Conservation (phyloP, 2,888 invertebrate species). For the Synergus itoensis region DNA sequence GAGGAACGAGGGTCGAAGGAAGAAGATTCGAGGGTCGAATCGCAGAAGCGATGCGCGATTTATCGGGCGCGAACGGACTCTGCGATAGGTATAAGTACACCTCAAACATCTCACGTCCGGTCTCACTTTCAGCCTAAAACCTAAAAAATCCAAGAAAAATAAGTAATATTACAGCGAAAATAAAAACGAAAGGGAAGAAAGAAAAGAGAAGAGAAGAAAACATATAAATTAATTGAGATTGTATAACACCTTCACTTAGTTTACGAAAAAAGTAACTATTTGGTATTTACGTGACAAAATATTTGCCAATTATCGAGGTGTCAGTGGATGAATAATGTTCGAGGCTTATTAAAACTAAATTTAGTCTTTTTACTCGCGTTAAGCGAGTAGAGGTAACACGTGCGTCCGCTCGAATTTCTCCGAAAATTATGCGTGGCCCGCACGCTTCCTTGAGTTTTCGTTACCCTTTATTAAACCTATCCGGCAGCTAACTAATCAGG, state of each 20-base stretch:
- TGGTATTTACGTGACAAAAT: constrained; percentile 1
- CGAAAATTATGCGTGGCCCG: constrained; percentile 62
- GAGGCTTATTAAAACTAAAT: constrained; percentile 24
- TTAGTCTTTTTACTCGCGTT: constrained; percentile 12
- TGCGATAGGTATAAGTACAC: constrained; percentile 26
- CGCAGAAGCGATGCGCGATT: constrained; percentile 47
- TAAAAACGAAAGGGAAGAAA: not conserved
- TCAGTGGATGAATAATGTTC: not conserved
- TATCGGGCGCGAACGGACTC: constrained; percentile 47
- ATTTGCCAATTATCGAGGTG: constrained; percentile 13
- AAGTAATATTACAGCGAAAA: not conserved
- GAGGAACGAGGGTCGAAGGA: constrained; percentile 51
- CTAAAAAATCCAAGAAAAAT: constrained; percentile 15
- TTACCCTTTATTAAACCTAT: constrained; percentile 60
- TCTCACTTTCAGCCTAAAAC: constrained; percentile 4
- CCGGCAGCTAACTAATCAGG: constrained; percentile 60
- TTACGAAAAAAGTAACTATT: constrained; percentile 6
- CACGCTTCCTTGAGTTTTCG: constrained; percentile 45
- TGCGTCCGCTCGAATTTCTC: constrained; percentile 60
- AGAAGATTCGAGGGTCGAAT: constrained; percentile 43
- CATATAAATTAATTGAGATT: not conserved
- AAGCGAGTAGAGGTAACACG: constrained; percentile 23
- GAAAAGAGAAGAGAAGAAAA: not conserved
- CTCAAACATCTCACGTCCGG: constrained; percentile 37
- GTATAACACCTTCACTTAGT: not conserved